Base-by-base conservation (phyloP, 2,888 invertebrate genomes). In the Meganola albula region DNA sequence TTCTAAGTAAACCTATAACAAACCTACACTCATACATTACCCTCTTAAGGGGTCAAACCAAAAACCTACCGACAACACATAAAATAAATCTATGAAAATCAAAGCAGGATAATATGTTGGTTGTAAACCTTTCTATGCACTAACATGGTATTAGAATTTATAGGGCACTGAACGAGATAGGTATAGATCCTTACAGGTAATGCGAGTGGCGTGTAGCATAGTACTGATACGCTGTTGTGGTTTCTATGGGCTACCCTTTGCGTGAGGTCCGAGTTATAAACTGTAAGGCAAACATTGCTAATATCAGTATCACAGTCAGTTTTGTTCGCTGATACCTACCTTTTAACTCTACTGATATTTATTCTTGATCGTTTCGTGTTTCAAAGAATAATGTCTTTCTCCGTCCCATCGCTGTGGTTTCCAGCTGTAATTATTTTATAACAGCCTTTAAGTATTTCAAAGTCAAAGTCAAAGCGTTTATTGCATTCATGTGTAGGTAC, bases 171-270 rank as follows among this genome's bases (percentile, higher is more conserved):
- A 55, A 50, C 52, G 47, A 67, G 66, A 73, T 70, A 70, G 63
- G 58, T 58, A 67, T 61, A 54, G 57, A 37, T 53, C 51, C 53
- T 45, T 48, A 48, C 34, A 69, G 63, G 68, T 71, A 72, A 74
- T 70, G 74, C 68, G 52, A 58, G 57, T 45, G 53, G 69, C 72
- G 58, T 77, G 76, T 79, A 67, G 60, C 47, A 63, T 58, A 62
- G 64, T 56, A 53, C 63, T 63, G 74, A 74, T 74, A 74, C 60
- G 62, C 66, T 76, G 74, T 78, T 84, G 83, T 71, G 83, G 84
- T 83, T 83, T 77, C 68, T 68, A 65, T 68, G 63, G 68, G 58
- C 61, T 68, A 65, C 61, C 65, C 68, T 63, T 44, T 42, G 40
- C 11, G 48, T 31, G 13, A 62, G 68, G 63, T 41, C 4, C 26